Evolutionary conservation across 2,113 vertebrate species (phyloP).

Genomic region (Grantiella picta): DNA sequence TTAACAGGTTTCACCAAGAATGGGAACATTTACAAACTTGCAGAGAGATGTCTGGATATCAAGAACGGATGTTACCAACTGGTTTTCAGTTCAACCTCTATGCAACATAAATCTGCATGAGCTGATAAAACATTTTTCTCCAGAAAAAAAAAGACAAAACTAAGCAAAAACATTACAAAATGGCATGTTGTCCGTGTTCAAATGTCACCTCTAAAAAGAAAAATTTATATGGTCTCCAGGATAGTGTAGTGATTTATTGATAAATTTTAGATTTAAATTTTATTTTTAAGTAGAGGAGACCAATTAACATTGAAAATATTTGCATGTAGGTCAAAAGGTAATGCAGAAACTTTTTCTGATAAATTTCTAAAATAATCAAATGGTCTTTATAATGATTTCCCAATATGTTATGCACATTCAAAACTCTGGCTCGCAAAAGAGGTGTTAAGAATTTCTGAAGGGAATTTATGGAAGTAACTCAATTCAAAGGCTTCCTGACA

Average conservation of each 20-base stretch:
- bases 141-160: background rate
- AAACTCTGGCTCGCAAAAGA: background rate
- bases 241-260: background rate
- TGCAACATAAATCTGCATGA: background rate
- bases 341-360: background rate
- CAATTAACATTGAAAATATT: background rate
- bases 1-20: background rate
- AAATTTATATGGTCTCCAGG: background rate
- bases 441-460: background rate
- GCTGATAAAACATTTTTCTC: background rate
- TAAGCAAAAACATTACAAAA: background rate
- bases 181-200: accelerated
- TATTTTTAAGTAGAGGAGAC: background rate
- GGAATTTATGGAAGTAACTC: accelerated
- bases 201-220: background rate
- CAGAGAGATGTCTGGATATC: background rate
- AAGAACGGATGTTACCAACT: background rate
- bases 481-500: background rate
- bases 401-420: background rate
- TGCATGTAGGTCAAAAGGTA: background rate
- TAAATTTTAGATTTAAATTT: background rate
- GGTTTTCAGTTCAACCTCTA: background rate
- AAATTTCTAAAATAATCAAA: background rate
- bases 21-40: accelerated
- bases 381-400: background rate